These are phyloP conservation scores for Actenoides lindsayi DNA, from an alignment of 2,113 vertebrate genomes.

Conservation along the genomic window DNA sequence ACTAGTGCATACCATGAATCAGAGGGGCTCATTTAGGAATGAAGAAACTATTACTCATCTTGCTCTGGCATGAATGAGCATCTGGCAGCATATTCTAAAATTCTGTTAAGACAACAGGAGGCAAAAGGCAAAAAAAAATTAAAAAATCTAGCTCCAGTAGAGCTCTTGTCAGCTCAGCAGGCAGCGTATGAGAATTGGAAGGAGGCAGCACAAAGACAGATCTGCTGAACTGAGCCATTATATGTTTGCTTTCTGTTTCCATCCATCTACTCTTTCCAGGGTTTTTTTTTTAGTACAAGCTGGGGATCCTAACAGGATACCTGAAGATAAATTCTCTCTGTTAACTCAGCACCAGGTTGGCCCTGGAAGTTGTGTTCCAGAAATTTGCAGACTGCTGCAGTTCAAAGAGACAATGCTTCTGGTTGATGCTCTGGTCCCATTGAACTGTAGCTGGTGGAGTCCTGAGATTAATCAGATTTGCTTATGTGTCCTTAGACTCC, in stretches of 20 bases:
- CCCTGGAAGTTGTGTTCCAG: not conserved
- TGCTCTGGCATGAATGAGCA: slow-evolving; percentile 64
- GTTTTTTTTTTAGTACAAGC: not conserved
- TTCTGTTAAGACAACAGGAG: slow-evolving; percentile 65
- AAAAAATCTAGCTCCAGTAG: not conserved
- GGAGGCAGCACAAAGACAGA: not conserved
- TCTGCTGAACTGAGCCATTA: slow-evolving; percentile 28
- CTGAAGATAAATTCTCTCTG: not conserved
- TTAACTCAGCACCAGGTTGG: not conserved
- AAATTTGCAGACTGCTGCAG: not conserved
- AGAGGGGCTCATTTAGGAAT: slow-evolving; percentile 50
- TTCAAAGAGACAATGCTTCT: not conserved
- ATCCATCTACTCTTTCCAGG: not conserved
- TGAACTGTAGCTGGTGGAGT: slow-evolving; percentile 5
- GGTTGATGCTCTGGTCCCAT: not conserved
- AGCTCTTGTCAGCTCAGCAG: slow-evolving; percentile 37
- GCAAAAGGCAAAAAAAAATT: not conserved
- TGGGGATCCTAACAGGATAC: not conserved
- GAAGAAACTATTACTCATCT: slow-evolving; percentile 62
- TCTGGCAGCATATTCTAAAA: slow-evolving; percentile 45
- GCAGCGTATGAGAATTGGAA: not conserved
- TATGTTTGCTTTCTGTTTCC: not conserved
- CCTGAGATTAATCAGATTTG: not conserved
- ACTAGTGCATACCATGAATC: slow-evolving; percentile 24
- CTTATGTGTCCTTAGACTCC: not conserved